Evolutionary conservation across 2,113 vertebrate species (phyloP).

Genomic region (Oxygymnocypris stewartii): DNA sequence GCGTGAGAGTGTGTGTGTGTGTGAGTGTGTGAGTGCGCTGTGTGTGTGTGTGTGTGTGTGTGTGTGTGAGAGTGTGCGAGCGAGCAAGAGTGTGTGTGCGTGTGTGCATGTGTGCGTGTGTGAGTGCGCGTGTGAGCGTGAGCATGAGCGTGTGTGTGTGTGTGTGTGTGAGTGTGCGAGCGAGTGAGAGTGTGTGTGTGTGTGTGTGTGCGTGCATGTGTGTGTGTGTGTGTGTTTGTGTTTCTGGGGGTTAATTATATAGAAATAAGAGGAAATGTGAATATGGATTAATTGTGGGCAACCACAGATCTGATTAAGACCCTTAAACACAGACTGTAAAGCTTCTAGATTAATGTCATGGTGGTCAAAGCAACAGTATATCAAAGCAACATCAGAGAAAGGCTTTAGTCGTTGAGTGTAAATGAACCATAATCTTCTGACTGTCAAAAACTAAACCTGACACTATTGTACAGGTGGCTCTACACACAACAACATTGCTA

Average conservation of each 20-base stretch:
- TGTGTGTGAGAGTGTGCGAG: too few species aligned
- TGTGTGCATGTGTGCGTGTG: too few species aligned
- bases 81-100: too few species aligned
- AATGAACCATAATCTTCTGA: not conserved
- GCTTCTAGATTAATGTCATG: not conserved
- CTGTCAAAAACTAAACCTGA: not conserved
- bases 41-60: too few species aligned
- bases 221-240: not conserved
- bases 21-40: too few species aligned
- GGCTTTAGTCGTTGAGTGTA: not conserved
- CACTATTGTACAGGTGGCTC: not conserved
- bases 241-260: not conserved
- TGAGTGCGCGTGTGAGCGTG: too few species aligned
- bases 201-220: too few species aligned
- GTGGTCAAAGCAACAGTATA: not conserved
- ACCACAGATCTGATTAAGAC: slow-evolving; percentile 15
- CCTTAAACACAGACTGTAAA: slow-evolving; percentile 6
- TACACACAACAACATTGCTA: too few species aligned
- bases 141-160: not conserved
- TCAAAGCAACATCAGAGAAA: not conserved
- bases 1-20: too few species aligned
- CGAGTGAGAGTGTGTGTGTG: too few species aligned
- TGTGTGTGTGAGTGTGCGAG: too few species aligned
- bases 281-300: slow-evolving; percentile 20
- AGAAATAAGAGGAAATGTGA: not conserved